Evolutionary conservation across 2,797 vertebrate species (phyloP).

Genomic region (Hemibagrus guttatus): DNA sequence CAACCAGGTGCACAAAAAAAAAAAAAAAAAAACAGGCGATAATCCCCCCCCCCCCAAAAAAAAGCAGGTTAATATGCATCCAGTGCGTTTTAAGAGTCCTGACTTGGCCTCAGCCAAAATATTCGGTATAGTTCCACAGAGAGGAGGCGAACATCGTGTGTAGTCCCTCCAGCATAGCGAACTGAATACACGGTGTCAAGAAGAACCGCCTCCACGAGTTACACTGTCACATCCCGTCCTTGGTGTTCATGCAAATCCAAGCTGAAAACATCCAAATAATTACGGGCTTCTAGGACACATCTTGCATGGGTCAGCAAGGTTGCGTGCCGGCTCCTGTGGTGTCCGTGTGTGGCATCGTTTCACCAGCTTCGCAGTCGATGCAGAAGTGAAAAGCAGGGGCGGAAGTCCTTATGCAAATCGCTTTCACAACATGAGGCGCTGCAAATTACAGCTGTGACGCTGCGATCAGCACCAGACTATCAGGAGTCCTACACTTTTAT

Average conservation of each 20-base stretch:
- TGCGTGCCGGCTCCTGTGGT: constrained; percentile 58
- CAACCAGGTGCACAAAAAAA: constrained; percentile 4
- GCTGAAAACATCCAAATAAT: constrained; percentile 23
- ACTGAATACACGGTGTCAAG: constrained; percentile 39
- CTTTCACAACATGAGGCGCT: constrained; percentile 59
- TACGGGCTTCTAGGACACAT: constrained; percentile 9
- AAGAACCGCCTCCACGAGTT: constrained; percentile 68
- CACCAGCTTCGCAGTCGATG: constrained; percentile 64
- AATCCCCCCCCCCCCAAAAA: background rate
- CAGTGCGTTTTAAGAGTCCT: constrained; percentile 49
- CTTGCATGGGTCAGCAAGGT: constrained; percentile 47
- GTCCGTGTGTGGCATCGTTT: constrained; percentile 51
- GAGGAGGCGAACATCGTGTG: constrained; percentile 63
- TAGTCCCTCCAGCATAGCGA: constrained; percentile 68
- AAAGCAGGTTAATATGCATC: constrained; percentile 28
- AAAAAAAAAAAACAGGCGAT: background rate
- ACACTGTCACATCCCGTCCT: constrained; percentile 67
- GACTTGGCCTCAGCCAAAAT: constrained; percentile 51
- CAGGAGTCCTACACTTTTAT: background rate
- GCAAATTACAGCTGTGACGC: background rate
- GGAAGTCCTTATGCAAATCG: constrained; percentile 78
- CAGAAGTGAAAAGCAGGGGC: constrained; percentile 64
- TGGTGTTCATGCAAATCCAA: constrained; percentile 52
- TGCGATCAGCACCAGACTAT: too few relatives aligned
- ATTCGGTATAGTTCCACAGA: constrained; percentile 74